A percentile compares a stretch with the other conserved stretches of the same genome.
phyloP scores from a whole-genome alignment of 2,797 vertebrate genomes.

The Gouania willdenowi region DNA sequence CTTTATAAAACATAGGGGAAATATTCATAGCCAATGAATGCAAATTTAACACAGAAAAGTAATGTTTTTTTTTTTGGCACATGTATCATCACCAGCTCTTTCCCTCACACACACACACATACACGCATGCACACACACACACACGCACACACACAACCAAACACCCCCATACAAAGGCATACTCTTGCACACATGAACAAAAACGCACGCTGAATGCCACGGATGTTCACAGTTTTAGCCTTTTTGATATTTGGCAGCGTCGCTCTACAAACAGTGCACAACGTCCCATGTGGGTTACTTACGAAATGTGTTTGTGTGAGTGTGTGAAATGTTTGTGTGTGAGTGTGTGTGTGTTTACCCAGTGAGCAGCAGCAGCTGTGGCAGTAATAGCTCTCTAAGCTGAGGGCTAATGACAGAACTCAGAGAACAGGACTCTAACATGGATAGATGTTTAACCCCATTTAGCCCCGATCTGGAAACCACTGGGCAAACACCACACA shows the following conservation, averaged over 20 bases:
- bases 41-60: not conserved
- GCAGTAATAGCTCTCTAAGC: slow-evolving; percentile 74
- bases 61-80: slow-evolving; percentile 13
- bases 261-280: slow-evolving; percentile 60
- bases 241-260: slow-evolving; percentile 64
- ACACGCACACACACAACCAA: slow-evolving; percentile 12
- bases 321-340: slow-evolving; percentile 32
- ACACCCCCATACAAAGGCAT: slow-evolving; percentile 16
- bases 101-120: slow-evolving; percentile 3
- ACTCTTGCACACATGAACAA: slow-evolving; percentile 37
- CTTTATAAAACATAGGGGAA: no score
- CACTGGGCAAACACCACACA: slow-evolving; percentile 54
- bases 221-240: slow-evolving; percentile 47
- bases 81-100: no score
- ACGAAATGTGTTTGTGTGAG: slow-evolving; percentile 22
- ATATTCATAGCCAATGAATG: no score
- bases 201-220: slow-evolving; percentile 42
- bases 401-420: slow-evolving; percentile 69
- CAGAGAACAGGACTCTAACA: slow-evolving; percentile 67
- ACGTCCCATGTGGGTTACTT: slow-evolving; percentile 57
- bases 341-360: slow-evolving; percentile 58
- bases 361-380: slow-evolving; percentile 67
- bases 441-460: slow-evolving; percentile 74
- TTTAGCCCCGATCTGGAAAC: slow-evolving; percentile 72
- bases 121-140: slow-evolving; percentile 32